Conservation (phyloP, 2,888 invertebrate species). For the Tupiocoris notatus region DNA sequence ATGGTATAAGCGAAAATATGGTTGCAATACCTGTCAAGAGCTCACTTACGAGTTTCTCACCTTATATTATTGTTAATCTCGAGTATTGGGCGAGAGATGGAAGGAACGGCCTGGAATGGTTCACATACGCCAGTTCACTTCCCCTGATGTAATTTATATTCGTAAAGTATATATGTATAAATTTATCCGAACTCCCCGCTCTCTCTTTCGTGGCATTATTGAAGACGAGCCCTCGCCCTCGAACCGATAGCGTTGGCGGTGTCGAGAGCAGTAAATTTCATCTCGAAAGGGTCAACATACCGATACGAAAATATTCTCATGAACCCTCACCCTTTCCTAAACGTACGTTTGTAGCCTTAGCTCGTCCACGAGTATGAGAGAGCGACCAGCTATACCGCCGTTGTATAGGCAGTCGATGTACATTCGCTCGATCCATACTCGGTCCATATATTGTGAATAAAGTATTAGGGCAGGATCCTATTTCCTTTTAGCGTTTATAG, state of each 20-base stretch:
- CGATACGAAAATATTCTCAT: slow-evolving; percentile 5
- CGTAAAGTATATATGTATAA: background rate
- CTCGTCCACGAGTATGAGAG: background rate
- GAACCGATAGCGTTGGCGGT: background rate
- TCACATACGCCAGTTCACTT: background rate
- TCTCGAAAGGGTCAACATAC: slow-evolving; percentile 23
- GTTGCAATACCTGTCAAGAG: too few relatives aligned
- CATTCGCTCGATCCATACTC: too few relatives aligned
- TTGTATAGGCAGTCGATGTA: background rate
- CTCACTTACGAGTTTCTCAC: background rate
- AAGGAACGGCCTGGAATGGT: background rate
- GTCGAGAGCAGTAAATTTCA: slow-evolving; percentile 18
- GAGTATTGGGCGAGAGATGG: background rate
- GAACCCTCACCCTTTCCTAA: slow-evolving; percentile 1
- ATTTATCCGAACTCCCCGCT: background rate
- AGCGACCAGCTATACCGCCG: background rate
- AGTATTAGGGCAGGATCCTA: background rate
- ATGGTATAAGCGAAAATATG: too few relatives aligned
- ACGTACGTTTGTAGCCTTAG: background rate
- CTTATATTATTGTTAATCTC: background rate
- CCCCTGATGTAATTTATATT: background rate
- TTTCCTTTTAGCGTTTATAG: background rate
- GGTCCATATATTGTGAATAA: background rate
- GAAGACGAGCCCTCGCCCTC: background rate
- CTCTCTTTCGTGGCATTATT: background rate